Evolutionary conservation across 1,140 invertebrate species (phyloP), one percentile per base, ranked within the genome.

Genomic region (Zaprionus taronus): DNA sequence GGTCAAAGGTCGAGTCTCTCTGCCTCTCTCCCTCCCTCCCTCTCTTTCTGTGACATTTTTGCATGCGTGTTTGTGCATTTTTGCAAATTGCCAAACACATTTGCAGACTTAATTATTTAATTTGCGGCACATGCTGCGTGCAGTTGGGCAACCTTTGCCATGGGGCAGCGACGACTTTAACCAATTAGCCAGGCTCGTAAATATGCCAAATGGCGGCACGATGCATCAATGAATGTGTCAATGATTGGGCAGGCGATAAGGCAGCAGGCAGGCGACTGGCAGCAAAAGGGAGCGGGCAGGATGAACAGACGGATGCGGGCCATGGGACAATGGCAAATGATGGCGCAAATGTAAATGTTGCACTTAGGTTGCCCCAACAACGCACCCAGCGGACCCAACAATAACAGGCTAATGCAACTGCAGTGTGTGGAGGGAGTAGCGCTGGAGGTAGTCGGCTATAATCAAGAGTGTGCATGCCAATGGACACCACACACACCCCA

Each of bases 171-270:
- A 14, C 28, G 17, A 57, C 44, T 41, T 65, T 47, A 55, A 65
- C 61, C 58, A 78, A 68, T 78, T 72, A 73, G 72, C 26, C 14
- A 7, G 58, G 69, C 77, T 82, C 83, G 77, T 82, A 81, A 86
- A 85, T 85, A 86, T 77, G 83, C 72, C 82, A 79, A 49, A 74
- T 53, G 68, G 69, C 47, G 72, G 72, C 69, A 53, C 66, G 49
- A 82, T 90, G 86, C 77, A 85, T 85, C 86, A 90, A 90, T 90
- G 79, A 76, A 90, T 90, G 81, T 89, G 85, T 82, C 85, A 90
- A 91, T 90, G 85, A 90, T 90, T 84, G 85, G 85, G 64, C 76
- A 69, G 57, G 60, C 64, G 38, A 36, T 22, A 41, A 57, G 38
- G 47, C n/a, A 56, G 28, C 14, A 5, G 14, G 5, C 6, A 22